Conservation (phyloP, 2,113 vertebrate species). For the Henicopernis longicauda region DNA sequence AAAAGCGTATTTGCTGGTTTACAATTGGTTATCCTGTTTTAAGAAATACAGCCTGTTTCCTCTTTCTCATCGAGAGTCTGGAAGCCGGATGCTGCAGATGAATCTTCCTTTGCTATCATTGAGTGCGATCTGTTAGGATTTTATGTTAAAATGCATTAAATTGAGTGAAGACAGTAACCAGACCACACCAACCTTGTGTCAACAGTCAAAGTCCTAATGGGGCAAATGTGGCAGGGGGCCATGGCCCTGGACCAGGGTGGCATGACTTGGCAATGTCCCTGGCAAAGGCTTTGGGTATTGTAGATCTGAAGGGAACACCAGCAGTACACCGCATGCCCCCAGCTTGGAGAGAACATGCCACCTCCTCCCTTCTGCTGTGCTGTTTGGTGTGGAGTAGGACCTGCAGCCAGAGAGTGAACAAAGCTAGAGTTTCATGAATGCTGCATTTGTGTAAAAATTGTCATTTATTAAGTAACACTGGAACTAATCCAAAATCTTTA, state of each 20-base stretch:
- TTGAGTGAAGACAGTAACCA: not conserved
- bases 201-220: not conserved
- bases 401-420: not conserved
- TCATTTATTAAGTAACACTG: not conserved
- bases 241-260: rapidly evolving
- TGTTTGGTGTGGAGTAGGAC: not conserved
- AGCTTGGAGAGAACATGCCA: not conserved
- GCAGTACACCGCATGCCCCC: not conserved
- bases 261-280: rapidly evolving
- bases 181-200: not conserved
- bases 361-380: not conserved
- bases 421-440: not conserved
- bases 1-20: not conserved
- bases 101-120: not conserved
- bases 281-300: not conserved
- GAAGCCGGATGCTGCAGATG: not conserved
- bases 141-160: not conserved
- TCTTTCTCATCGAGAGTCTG: not conserved
- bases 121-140: not conserved
- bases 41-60: not conserved
- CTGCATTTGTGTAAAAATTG: not conserved
- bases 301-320: not conserved
- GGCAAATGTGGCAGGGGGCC: not conserved
- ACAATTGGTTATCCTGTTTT: not conserved
- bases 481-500: not conserved